Evolutionary conservation across 2,797 vertebrate genomes (phyloP).

Genomic region (Onychomys leucogaster): DNA sequence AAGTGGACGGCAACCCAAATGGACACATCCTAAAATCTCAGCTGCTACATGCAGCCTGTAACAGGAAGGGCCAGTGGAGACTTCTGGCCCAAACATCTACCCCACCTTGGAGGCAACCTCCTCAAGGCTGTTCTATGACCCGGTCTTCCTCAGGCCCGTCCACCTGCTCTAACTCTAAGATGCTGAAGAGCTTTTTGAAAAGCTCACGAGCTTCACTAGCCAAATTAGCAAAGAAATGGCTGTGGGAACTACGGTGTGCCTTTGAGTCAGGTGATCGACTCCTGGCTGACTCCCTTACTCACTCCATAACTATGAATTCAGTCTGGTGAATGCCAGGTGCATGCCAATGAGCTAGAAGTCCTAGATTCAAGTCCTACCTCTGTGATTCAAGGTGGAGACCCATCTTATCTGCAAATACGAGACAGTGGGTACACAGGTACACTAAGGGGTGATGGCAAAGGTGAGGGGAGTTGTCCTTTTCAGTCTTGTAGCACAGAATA

Average conservation of each 20-base stretch:
- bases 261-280: accelerated
- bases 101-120: background rate
- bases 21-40: background rate
- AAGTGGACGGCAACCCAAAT: background rate
- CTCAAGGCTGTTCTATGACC: background rate
- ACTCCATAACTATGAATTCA: background rate
- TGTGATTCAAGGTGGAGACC: accelerated
- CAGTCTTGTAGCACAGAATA: background rate
- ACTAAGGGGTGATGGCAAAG: accelerated
- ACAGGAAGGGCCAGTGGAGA: background rate
- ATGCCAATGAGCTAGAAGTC: background rate
- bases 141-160: background rate
- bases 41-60: background rate
- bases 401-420: background rate
- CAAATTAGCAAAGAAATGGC: background rate
- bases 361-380: background rate
- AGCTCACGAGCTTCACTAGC: background rate
- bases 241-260: background rate
- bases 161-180: background rate
- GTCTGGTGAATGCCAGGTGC: background rate
- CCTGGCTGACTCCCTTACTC: background rate
- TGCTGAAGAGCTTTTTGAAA: background rate
- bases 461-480: background rate
- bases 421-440: background rate
- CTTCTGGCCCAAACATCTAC: background rate